Percentiles rank a stretch among this genome's conserved stretches.
Evolutionary conservation across 2,797 vertebrate genomes (phyloP).

Genomic region (Brachymystax lenok): DNA sequence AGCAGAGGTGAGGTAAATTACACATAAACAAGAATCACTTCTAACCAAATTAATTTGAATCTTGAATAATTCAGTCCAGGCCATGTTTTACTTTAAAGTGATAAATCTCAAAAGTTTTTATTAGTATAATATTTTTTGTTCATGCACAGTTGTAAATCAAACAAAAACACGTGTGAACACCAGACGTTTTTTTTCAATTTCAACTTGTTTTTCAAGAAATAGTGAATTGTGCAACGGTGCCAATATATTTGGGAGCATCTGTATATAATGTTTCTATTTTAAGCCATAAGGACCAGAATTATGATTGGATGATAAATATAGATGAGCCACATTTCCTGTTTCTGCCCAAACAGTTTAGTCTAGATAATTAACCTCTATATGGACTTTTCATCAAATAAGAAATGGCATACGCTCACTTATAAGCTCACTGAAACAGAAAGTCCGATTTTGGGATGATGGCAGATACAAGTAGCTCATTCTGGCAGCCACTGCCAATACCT

Average conservation of each 20-base stretch:
- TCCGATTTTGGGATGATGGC: constrained; percentile 75
- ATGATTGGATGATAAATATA: background rate
- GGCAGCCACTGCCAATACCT: constrained; percentile 77
- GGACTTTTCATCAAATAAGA: constrained; percentile 50
- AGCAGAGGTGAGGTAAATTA: no score
- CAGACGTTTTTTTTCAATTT: no score
- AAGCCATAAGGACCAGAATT: background rate
- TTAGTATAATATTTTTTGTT: no score
- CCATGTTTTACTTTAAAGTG: no score
- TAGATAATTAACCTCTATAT: constrained; percentile 76
- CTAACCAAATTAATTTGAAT: no score
- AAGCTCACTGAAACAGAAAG: constrained; percentile 78
- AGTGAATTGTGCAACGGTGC: no score
- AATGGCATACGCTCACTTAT: constrained; percentile 61
- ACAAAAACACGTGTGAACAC: no score
- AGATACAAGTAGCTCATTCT: constrained; percentile 75
- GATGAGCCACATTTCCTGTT: constrained; percentile 42
- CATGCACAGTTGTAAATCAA: no score
- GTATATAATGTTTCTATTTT: background rate
- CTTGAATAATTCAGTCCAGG: no score
- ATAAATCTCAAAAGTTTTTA: no score
- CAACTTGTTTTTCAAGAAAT: no score
- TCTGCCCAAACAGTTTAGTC: constrained; percentile 50
- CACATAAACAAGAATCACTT: no score
- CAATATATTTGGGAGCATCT: background rate